These are phyloP conservation scores for Antechinus flavipes DNA, from an alignment of 2,113 vertebrate species.

Conservation along the genomic window DNA sequence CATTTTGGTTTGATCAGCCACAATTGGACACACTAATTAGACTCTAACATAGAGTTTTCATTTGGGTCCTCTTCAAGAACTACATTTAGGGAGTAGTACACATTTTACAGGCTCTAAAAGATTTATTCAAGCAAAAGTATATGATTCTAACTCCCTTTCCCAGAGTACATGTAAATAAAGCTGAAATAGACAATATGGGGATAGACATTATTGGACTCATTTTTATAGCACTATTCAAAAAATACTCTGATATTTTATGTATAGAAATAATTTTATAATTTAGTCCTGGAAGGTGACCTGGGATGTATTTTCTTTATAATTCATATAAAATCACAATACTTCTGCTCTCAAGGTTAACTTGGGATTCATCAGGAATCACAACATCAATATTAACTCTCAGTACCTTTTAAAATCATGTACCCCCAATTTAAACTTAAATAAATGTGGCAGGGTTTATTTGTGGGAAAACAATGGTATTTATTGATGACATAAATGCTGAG, in stretches of 20 bases:
- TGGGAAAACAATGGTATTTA: background rate
- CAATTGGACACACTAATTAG: too few species aligned
- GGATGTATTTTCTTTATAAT: constrained; percentile 19
- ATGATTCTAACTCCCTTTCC: background rate
- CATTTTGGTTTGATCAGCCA: too few species aligned
- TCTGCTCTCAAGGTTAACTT: constrained; percentile 11
- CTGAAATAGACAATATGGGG: background rate
- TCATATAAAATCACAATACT: background rate
- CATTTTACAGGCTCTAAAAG: background rate
- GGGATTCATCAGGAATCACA: constrained; percentile 32
- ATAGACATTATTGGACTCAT: background rate
- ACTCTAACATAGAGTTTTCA: too few species aligned
- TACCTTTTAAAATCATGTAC: constrained; percentile 18
- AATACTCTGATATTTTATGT: background rate
- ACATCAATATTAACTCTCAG: background rate
- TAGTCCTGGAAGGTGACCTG: constrained; percentile 2
- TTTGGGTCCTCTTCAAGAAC: background rate
- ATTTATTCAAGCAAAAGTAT: background rate
- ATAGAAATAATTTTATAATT: constrained; percentile 37
- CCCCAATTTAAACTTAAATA: background rate
- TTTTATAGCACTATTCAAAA: background rate
- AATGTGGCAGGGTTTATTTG: background rate
- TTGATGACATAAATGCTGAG: constrained; percentile 18
- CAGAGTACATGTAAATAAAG: background rate
- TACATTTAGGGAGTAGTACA: background rate